Percentiles rank a stretch among this genome's conserved stretches.
Evolutionary conservation across 2,113 vertebrate species (phyloP).

Genomic region (Nerophis ophidion): DNA sequence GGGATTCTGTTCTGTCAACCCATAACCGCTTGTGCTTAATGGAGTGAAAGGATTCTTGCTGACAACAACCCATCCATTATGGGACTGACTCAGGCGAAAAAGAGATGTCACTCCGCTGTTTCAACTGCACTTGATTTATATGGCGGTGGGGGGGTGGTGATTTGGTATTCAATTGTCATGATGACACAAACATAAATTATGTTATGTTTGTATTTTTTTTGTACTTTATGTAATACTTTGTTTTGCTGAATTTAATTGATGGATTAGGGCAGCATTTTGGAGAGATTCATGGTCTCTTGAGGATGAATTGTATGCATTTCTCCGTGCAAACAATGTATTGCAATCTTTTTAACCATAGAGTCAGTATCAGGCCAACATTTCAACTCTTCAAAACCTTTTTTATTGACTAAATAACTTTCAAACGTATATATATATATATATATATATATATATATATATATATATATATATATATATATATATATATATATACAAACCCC

Average conservation of each 20-base stretch:
- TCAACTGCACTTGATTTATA: slow-evolving; percentile 36
- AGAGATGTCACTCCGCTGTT: slow-evolving; percentile 34
- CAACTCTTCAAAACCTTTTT: not conserved
- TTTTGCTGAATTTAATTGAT: not conserved
- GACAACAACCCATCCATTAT: slow-evolving; percentile 48
- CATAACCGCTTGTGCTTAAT: slow-evolving; percentile 27
- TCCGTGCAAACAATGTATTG: not conserved
- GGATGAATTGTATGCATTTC: not conserved
- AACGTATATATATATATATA: no score
- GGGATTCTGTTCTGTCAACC: slow-evolving; percentile 7
- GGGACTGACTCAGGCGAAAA: slow-evolving; percentile 21
- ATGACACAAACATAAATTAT: slow-evolving; percentile 3
- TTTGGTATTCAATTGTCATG: slow-evolving; percentile 14
- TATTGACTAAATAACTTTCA: not conserved
- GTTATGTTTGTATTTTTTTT: not conserved
- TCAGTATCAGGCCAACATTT: not conserved
- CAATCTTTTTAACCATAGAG: not conserved
- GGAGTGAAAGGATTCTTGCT: slow-evolving; percentile 48
- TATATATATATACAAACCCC: no score
- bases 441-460: no score
- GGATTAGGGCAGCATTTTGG: not conserved
- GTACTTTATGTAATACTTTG: not conserved
- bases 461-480: no score
- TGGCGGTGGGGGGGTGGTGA: not conserved
- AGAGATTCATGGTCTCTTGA: not conserved